Evolutionary conservation across 2,797 vertebrate species (phyloP).

Genomic region (Alauda arvensis): DNA sequence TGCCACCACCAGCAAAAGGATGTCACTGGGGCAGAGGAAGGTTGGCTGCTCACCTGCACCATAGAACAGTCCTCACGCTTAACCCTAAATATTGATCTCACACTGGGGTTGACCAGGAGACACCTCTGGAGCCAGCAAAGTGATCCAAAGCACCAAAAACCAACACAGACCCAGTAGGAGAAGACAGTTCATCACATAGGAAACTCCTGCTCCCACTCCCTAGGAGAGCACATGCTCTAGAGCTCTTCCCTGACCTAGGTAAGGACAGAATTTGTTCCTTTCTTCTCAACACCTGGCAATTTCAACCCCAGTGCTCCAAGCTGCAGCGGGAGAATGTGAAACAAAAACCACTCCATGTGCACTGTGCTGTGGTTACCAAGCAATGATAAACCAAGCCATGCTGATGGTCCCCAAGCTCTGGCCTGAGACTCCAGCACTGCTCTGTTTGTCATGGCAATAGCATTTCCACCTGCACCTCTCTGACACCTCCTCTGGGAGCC

Average conservation of each 20-base stretch:
- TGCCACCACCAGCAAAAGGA: not conserved
- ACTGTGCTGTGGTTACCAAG: not conserved
- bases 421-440: not conserved
- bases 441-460: conserved; percentile 19
- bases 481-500: not conserved
- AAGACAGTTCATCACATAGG: not conserved
- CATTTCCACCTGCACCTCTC: conserved; percentile 52
- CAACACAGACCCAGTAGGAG: not conserved
- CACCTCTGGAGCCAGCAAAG: not conserved
- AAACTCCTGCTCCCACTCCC: not conserved
- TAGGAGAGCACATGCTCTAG: not conserved
- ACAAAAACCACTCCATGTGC: fast-evolving
- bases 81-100: not conserved
- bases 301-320: not conserved
- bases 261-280: not conserved
- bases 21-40: not conserved
- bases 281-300: fast-evolving
- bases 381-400: not conserved
- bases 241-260: not conserved
- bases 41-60: not conserved
- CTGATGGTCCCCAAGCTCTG: conserved; percentile 12
- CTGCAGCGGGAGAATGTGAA: fast-evolving
- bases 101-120: not conserved
- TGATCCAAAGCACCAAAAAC: not conserved
- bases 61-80: not conserved